phyloP scores from a whole-genome alignment of 2,113 vertebrate species.

The Telmatochromis sp. region DNA sequence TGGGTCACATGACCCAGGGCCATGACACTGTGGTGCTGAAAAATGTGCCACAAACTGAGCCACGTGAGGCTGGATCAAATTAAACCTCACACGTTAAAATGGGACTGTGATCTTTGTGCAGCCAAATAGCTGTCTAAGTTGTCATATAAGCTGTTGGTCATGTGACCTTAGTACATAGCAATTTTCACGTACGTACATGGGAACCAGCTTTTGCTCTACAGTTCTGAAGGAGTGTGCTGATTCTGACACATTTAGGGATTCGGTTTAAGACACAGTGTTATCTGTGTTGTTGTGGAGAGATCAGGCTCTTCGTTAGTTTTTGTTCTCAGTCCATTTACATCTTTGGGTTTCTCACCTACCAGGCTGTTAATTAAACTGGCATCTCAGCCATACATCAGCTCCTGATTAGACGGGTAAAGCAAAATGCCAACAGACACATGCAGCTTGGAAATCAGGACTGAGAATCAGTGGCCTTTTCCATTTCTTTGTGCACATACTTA shows the following conservation, averaged over 20 bases:
- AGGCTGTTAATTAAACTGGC: background rate
- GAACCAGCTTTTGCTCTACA: background rate
- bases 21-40: background rate
- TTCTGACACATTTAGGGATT: background rate
- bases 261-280: background rate
- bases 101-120: background rate
- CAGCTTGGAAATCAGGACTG: background rate
- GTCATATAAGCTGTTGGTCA: background rate
- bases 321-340: background rate
- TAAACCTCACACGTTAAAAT: background rate
- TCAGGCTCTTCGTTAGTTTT: background rate
- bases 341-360: background rate
- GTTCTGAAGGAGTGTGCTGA: background rate
- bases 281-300: background rate
- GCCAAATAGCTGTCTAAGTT: background rate
- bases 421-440: background rate
- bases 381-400: background rate
- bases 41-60: background rate
- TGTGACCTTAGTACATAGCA: background rate
- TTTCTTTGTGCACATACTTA: background rate
- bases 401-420: background rate
- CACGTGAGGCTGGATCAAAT: background rate
- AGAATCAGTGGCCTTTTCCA: background rate
- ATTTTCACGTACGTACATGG: background rate
- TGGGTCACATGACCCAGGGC: no score